Base-by-base conservation (phyloP, 2,797 vertebrate species). In the Anomalospiza imberbis region DNA sequence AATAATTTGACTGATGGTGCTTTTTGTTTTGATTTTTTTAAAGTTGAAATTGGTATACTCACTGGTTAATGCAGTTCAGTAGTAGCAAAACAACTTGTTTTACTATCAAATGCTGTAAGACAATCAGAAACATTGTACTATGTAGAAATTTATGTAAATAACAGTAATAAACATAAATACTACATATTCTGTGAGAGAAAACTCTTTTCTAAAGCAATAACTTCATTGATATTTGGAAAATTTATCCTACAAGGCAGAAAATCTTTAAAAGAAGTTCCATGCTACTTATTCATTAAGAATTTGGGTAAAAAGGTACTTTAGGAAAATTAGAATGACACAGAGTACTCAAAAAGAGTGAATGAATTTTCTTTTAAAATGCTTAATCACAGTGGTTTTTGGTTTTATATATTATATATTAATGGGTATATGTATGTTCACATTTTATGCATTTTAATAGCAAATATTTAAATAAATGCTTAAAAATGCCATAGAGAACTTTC, bases 371-470 rank as follows among this genome's bases (percentile, higher is more conserved):
- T 86, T 57, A 34, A 85, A 89, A 85, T 67, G 7, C 13, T 88
- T 50, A 13, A 44, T 89, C 42, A 57, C 16, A 13, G 9, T 50
- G 26, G 13, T 31, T 85, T 87, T 87, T 26, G 2, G 4, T 3
- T 65, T 87, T 79, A 19, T 55, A 28, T 61, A 76, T 58, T 51
- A 28, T 61, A 71, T 62, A 17, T 82, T 65, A 89, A 77, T 7
- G 4, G 10, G 19, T 85, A 51, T 12, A 44, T 14, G 1, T n/a
- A 38, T 73, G 6, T 54, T 90, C 3, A 10, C 7, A 34, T 87
- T 95, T 71, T 88, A 82, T 34, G 17, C 40, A 68, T 88, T 81
- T 96, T 24, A 90, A 75, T 75, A 89, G 36, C 65, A 71, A 40
- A 94, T 94, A 95, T 50, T 82, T 40, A 29, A 61, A 40, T 14